phyloP scores from a whole-genome alignment of 2,888 invertebrate species.

The Stenchaetothrips biformis region DNA sequence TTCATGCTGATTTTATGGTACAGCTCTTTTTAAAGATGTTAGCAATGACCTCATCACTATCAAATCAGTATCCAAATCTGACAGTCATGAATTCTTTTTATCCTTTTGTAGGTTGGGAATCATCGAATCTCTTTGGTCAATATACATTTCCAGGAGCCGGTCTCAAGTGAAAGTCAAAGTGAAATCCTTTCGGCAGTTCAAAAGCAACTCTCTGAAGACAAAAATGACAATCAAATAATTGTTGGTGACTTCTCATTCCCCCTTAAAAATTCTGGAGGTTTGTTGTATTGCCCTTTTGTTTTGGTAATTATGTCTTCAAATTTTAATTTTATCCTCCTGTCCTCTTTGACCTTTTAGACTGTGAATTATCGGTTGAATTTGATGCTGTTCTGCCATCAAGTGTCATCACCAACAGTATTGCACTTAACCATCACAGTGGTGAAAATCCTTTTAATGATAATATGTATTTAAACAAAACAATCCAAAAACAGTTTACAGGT shows the following conservation, averaged over 20 bases:
- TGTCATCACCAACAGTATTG: slow-evolving; percentile 32
- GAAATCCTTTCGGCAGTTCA: neutral
- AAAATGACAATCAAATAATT: neutral
- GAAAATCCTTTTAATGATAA: slow-evolving; percentile 30
- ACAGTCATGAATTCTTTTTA: neutral
- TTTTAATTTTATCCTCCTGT: too few relatives aligned
- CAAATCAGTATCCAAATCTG: too few relatives aligned
- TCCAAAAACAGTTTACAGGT: slow-evolving; percentile 36
- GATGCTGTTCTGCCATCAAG: slow-evolving; percentile 15
- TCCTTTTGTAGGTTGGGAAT: slow-evolving; percentile 37
- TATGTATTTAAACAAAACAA: slow-evolving; percentile 31
- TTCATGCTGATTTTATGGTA: slow-evolving; percentile 36
- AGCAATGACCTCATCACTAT: too few relatives aligned
- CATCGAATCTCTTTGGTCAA: slow-evolving; percentile 39
- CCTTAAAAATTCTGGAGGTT: neutral
- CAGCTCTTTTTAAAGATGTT: neutral
- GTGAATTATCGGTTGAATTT: neutral
- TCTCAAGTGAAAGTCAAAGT: neutral
- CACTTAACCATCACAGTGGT: slow-evolving; percentile 28
- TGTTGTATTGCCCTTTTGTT: neutral
- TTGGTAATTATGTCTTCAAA: too few relatives aligned
- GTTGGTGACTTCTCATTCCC: neutral
- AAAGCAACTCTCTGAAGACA: neutral
- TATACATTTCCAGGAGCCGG: slow-evolving; percentile 35
- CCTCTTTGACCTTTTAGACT: too few relatives aligned